phyloP scores from a whole-genome alignment of 1,140 invertebrate genomes.

The Heliconius hewitsoni region DNA sequence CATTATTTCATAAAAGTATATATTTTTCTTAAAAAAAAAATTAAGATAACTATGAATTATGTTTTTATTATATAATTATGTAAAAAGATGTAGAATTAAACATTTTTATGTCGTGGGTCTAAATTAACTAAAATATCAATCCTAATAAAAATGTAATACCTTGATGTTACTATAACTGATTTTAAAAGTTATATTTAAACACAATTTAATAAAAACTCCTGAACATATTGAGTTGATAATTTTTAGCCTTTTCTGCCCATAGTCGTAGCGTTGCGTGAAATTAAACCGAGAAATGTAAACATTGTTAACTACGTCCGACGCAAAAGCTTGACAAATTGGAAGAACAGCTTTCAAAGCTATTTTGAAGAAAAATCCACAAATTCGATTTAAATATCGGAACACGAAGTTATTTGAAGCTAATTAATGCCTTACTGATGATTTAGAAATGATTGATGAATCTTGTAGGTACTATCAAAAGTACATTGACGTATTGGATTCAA shows the following conservation, averaged over 20 bases:
- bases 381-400: neutral
- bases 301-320: slow-evolving; percentile 26
- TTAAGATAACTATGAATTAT: too few species aligned
- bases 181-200: neutral
- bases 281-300: slow-evolving; percentile 38
- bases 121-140: too few species aligned
- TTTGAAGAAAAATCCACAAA: neutral
- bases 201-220: neutral
- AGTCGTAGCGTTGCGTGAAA: slow-evolving; percentile 35
- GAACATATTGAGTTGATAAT: neutral
- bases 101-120: too few species aligned
- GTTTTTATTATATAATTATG: too few species aligned
- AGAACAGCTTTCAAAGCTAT: slow-evolving; percentile 7
- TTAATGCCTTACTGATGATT: neutral
- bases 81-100: too few species aligned
- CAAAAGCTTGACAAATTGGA: slow-evolving; percentile 24
- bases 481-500: neutral
- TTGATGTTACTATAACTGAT: neutral
- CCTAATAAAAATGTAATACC: neutral
- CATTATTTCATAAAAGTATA: too few species aligned
- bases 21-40: too few species aligned
- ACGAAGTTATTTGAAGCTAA: neutral
- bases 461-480: neutral
- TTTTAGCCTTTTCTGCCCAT: slow-evolving; percentile 19
- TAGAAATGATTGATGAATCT: neutral